Base-by-base conservation (phyloP, 2,113 vertebrate species). In the Chascanopsetta lugubris region DNA sequence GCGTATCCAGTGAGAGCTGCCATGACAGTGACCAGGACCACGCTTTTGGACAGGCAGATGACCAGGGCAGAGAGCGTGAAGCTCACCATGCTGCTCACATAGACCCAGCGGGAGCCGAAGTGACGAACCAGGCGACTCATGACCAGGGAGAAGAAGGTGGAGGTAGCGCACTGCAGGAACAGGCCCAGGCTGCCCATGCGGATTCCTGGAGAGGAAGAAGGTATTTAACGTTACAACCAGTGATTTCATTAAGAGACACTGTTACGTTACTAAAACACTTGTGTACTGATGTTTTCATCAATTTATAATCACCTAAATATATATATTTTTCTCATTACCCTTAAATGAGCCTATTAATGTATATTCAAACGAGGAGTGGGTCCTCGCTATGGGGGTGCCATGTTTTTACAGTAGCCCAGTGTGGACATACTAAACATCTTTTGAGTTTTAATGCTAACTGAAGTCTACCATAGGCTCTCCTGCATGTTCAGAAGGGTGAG, bases 151-250 rank as follows among this genome's bases (percentile, higher is more conserved):
- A 92, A 93, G 66, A 93, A 79, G 59, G 91, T 93, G 71, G 93
- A 93, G 87, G 92, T 94, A 84, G 91, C 89, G 61, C 92, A 93
- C 74, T 94, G 93, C 67, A 94, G 78, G 75, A 94, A 93, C 22
- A 94, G 85, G n/a, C 93, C 93, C 72, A 93, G 79, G 30, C 93
- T 93, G 66, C 93, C 93, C 91, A 94, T 89, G 10, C 93, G 93
- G 68, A 94, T 90, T 12, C 93, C 93, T 93, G n/a, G 71, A 2
- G 57, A 47, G 21, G 32, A n/a, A 61, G 22, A 30, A 26, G 0
- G 1, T 0, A 8, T 34, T 3, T 17, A 25, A 2, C 7, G 2
- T 69, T 15, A 60, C 5, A 29, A 45, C 13, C 1, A 38, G 2
- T 2, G 17, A 12, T 20, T 22, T 56, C 21, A 15, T 1, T 15